These are phyloP conservation scores for Gortyna flavago DNA, from an alignment of 2,888 invertebrate species.

Conservation along the genomic window DNA sequence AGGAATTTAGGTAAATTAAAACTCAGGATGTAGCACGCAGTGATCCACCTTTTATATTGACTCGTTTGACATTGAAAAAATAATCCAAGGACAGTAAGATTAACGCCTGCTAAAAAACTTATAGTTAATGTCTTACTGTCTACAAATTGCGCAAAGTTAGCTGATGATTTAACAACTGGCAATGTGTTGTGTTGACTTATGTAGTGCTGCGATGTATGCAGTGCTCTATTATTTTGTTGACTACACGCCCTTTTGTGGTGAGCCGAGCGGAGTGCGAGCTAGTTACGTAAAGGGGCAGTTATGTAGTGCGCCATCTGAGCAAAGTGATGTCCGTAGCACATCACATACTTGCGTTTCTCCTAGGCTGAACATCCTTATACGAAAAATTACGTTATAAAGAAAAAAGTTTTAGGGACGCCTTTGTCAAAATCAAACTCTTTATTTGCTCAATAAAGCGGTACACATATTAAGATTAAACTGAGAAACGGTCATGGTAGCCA, in stretches of 20 bases:
- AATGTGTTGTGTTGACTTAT: conserved; percentile 7
- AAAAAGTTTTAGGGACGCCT: neutral
- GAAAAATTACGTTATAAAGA: neutral
- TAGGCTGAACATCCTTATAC: neutral
- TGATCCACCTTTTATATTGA: too few relatives aligned
- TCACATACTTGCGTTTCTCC: neutral
- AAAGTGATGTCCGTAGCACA: neutral
- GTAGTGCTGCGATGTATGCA: conserved; percentile 4
- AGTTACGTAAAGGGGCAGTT: neutral
- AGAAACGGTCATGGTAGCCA: neutral
- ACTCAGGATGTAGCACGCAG: too few relatives aligned
- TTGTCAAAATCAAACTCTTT: neutral
- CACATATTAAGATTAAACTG: too few relatives aligned
- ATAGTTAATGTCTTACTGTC: too few relatives aligned
- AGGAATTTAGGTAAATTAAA: neutral
- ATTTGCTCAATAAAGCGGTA: neutral
- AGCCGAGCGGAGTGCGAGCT: neutral
- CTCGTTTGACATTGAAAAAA: too few relatives aligned
- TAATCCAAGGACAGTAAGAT: too few relatives aligned
- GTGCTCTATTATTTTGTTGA: conserved; percentile 41
- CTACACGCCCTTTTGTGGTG: conserved; percentile 20
- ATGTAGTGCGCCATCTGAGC: neutral
- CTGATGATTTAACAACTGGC: too few relatives aligned
- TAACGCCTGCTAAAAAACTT: too few relatives aligned
- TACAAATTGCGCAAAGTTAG: too few relatives aligned